These are phyloP conservation scores for Caenorhabditis afra DNA, from an alignment of 2,888 invertebrate genomes.

Conservation along the genomic window DNA sequence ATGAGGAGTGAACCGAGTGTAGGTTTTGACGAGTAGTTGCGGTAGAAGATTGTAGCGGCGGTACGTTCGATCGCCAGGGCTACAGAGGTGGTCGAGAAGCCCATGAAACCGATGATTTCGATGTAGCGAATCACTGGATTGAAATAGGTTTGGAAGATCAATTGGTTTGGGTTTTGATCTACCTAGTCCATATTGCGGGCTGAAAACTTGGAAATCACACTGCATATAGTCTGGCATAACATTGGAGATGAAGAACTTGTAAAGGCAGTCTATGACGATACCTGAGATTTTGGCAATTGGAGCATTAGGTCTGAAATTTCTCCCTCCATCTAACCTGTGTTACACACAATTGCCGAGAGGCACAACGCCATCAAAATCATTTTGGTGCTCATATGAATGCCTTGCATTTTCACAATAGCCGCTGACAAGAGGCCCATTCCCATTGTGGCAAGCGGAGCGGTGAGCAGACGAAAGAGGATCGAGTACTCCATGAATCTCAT, in stretches of 20 bases:
- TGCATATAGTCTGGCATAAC: slow-evolving; percentile 60
- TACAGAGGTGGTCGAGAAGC: slow-evolving; percentile 31
- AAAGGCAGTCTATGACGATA: slow-evolving; percentile 41
- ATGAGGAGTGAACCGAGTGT: slow-evolving; percentile 54
- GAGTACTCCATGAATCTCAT: slow-evolving; percentile 50
- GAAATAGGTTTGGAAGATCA: too few species aligned
- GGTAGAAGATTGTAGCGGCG: slow-evolving; percentile 59
- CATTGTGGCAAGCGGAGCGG: slow-evolving; percentile 55
- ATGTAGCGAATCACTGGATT: slow-evolving; percentile 53
- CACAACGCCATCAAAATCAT: slow-evolving; percentile 43
- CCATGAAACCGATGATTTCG: slow-evolving; percentile 45
- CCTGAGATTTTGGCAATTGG: slow-evolving; percentile 46
- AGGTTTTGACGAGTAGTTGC: slow-evolving; percentile 48
- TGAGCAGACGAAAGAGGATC: slow-evolving; percentile 45
- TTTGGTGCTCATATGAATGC: slow-evolving; percentile 51
- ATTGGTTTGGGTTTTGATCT: background rate
- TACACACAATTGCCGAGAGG: slow-evolving; percentile 50
- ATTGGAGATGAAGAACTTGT: slow-evolving; percentile 59
- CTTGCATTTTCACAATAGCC: slow-evolving; percentile 50
- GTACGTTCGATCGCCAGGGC: slow-evolving; percentile 52
- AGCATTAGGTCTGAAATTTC: background rate
- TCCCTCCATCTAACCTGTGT: slow-evolving; percentile 34
- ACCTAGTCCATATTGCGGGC: slow-evolving; percentile 52
- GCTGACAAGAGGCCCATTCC: slow-evolving; percentile 49
- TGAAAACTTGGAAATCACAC: slow-evolving; percentile 60